Conservation (phyloP, 1,140 invertebrate species). For the Akabosia matsudoensis region DNA sequence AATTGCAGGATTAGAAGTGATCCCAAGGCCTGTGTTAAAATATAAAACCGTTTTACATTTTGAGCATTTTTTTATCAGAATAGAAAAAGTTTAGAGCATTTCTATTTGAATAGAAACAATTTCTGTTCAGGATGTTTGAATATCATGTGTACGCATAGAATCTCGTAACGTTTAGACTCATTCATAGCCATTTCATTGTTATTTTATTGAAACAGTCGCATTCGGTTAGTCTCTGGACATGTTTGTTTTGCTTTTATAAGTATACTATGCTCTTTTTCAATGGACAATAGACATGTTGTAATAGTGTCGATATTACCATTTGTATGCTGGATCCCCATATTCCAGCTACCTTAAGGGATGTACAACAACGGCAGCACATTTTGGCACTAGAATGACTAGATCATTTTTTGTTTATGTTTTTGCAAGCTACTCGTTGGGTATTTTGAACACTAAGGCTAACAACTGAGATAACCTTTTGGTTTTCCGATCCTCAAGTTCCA, state of each 20-base stretch:
- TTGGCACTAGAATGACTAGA: not conserved
- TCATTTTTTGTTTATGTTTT: not conserved
- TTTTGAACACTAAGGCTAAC: too few species aligned
- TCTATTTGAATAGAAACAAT: too few species aligned
- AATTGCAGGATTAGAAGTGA: not conserved
- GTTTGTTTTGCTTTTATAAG: not conserved
- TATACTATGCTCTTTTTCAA: not conserved
- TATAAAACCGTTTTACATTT: not conserved
- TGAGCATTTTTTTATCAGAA: not conserved
- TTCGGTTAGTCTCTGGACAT: not conserved
- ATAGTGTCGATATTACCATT: not conserved
- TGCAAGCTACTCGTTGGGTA: not conserved
- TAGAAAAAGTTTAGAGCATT: too few species aligned
- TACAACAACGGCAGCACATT: constrained; percentile 15
- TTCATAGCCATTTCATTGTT: not conserved
- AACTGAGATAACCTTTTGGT: too few species aligned
- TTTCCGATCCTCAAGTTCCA: too few species aligned
- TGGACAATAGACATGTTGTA: not conserved
- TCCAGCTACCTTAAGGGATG: constrained; percentile 8
- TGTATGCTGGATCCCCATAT: constrained; percentile 17
- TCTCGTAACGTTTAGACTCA: not conserved
- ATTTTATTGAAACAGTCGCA: not conserved
- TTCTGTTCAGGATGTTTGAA: too few species aligned
- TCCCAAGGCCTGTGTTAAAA: not conserved
- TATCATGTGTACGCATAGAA: not conserved